Evolutionary conservation across 2,888 invertebrate species (phyloP).

Genomic region (Lasioglossum leucozonium): DNA sequence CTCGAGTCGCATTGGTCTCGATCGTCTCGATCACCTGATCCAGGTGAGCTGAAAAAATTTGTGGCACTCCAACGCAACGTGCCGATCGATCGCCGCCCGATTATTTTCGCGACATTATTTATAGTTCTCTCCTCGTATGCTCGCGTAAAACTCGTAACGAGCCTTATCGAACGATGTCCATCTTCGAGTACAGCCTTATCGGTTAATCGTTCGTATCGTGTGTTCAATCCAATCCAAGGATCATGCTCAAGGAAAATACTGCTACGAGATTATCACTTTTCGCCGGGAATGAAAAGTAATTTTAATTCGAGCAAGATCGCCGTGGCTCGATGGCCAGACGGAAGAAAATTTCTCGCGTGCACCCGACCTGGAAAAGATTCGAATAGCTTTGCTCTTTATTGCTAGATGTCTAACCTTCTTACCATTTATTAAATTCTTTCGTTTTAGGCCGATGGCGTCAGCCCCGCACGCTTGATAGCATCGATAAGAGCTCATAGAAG

Average conservation of each 20-base stretch:
- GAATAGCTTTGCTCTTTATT: neutral
- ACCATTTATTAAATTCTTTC: neutral
- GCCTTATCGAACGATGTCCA: slow-evolving; percentile 3
- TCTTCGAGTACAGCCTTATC: slow-evolving; percentile 33
- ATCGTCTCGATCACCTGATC: slow-evolving; percentile 21
- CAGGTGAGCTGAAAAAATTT: neutral
- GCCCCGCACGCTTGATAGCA: neutral
- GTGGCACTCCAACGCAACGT: neutral
- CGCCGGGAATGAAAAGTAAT: neutral
- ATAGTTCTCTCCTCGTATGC: neutral
- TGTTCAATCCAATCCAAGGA: neutral
- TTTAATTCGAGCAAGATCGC: neutral
- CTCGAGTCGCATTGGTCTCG: neutral
- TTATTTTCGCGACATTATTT: slow-evolving; percentile 12
- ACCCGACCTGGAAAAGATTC: neutral
- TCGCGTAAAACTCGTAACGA: neutral
- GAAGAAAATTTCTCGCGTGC: neutral
- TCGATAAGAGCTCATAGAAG: neutral
- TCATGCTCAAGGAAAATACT: neutral
- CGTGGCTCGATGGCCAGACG: too few relatives aligned
- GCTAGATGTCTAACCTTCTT: neutral
- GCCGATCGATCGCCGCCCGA: neutral
- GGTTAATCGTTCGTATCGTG: slow-evolving; percentile 31
- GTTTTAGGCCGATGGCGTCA: neutral
- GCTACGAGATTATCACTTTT: neutral